phyloP scores from a whole-genome alignment of 2,888 invertebrate genomes.

The Zhuqinia jingwanae region DNA sequence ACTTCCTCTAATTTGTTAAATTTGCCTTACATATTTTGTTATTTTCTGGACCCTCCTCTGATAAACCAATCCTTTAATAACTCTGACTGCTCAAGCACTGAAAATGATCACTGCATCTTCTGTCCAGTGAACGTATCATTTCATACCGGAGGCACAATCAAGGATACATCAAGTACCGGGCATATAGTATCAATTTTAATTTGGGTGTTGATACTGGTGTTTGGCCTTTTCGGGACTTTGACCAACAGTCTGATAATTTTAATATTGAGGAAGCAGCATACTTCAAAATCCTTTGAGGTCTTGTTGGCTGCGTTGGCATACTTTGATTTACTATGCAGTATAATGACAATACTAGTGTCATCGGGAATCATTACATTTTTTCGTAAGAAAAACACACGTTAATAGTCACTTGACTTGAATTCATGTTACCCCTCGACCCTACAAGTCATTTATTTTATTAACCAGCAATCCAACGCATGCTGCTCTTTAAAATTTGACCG shows the following conservation, averaged over 20 bases:
- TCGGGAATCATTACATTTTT: constrained; percentile 50
- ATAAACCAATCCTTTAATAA: not conserved
- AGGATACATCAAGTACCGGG: not conserved
- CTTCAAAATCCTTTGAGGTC: constrained; percentile 43
- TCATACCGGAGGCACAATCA: not conserved
- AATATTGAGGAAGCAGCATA: constrained; percentile 7
- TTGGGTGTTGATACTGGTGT: constrained; percentile 29
- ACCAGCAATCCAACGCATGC: no score
- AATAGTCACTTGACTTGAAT: no score
- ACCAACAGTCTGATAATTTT: constrained; percentile 45
- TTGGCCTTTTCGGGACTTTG: constrained; percentile 17
- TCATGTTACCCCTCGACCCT: no score
- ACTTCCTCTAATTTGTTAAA: not conserved
- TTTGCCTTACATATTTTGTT: constrained; percentile 50
- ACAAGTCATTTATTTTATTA: no score
- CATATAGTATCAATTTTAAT: constrained; percentile 33
- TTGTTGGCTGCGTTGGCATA: constrained; percentile 29
- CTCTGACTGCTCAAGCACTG: no score
- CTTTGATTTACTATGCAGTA: constrained; percentile 44
- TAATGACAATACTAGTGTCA: not conserved
- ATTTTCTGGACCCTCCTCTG: constrained; percentile 32
- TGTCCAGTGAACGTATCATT: constrained; percentile 8
- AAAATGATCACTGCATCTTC: not conserved
- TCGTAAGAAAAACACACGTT: constrained; percentile 25
- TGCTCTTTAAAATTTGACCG: no score